phyloP scores from a whole-genome alignment of 2,797 vertebrate genomes.

The Pangasius sanitwongsei region DNA sequence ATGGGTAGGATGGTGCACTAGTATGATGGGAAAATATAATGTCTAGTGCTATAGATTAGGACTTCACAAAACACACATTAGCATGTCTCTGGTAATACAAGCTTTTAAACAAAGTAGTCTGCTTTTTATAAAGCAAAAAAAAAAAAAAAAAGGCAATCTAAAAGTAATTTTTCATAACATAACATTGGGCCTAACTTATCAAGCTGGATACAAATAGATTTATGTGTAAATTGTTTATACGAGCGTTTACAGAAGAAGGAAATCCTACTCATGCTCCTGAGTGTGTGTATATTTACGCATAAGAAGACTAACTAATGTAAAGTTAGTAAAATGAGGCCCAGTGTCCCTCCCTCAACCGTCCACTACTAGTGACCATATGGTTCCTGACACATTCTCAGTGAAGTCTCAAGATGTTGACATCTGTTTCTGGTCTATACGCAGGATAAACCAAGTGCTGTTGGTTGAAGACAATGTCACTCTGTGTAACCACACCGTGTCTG shows the following conservation, averaged over 20 bases:
- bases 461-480: constrained; percentile 66
- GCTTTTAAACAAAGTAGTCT: neutral
- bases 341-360: neutral
- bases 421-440: constrained; percentile 47
- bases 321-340: neutral
- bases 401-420: neutral
- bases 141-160: neutral
- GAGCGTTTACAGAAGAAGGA: neutral
- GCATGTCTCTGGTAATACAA: neutral
- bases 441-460: constrained; percentile 71
- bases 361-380: neutral
- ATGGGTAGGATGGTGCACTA: neutral
- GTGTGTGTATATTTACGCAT: neutral
- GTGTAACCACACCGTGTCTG: constrained; percentile 68
- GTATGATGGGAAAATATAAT: neutral
- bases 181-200: too few species aligned
- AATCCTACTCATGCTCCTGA: neutral
- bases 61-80: neutral
- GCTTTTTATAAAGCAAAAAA: neutral
- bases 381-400: neutral
- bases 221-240: too few species aligned
- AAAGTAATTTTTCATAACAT: neutral
- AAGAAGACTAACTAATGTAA: neutral
- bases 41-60: neutral
- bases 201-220: neutral